Evolutionary conservation across 2,113 vertebrate genomes (phyloP), one percentile per base, ranked within the genome.

Genomic region (Siniperca knerii): DNA sequence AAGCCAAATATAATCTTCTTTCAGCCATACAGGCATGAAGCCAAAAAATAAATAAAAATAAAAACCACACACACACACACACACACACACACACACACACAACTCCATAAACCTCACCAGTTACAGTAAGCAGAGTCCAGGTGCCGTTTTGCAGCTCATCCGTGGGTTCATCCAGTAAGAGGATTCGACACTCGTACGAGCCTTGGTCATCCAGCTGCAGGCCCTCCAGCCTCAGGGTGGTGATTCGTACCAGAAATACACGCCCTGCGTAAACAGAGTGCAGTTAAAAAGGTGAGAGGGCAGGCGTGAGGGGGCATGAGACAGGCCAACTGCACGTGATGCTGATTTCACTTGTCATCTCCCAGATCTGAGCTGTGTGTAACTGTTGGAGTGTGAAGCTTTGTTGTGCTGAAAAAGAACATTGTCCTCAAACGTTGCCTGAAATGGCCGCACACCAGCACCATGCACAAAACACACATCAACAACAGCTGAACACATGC

Each of bases 131-230:
- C 66, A 96, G 95, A 77, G 96, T 96, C 98, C 97, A 98, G 90
- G 97, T 97, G 81, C 97, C 96, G 16, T 98, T 98, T 58, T 91
- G 95, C 77, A 95, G 95, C 80, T 98, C 97, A 0, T 97, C 96
- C 0, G 96, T 92, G 82, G 96, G 92, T 13, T 92, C 95, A 89
- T 98, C 97, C 35, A 99, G 94, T 70, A 96, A 96, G 61, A 99
- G 96, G 64, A 99, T 96, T 0, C 96, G 96, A 87, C 98, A 99
- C 91, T 98, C 96, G n/a, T 99, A 99, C 95, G 92, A 96, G 85
- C 98, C 98, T 82, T 97, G 96, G 92, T 99, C 98, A 65, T 97
- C 96, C 0, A 95, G 89, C 0, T 93, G 96, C 78, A 99, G 96
- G 37, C 77, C 90, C 58, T 96, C 92, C 4, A 99, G 94, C 86